Base-by-base conservation (phyloP, 2,797 vertebrate species). In the Distichodus sexfasciatus region DNA sequence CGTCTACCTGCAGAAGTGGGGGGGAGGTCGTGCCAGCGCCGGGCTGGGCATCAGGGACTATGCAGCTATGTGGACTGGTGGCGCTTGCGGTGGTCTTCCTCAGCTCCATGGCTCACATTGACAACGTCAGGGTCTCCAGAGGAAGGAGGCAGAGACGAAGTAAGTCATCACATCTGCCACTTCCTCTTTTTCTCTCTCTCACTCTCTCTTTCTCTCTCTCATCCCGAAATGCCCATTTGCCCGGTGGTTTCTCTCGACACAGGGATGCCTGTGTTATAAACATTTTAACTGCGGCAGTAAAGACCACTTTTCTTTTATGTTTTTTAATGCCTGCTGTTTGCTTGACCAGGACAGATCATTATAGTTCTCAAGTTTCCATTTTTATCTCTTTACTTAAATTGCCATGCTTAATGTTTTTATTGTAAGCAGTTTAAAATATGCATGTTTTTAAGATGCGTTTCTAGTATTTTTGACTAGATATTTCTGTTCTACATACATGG, bases 1-100 rank as follows among this genome's bases (percentile, higher is more conserved):
- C 89, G 87, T 88, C 90, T 85, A 83, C 82, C 82, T 87, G 90
- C 77, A 82, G n/a, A n/a, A n/a, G n/a, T n/a, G n/a, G n/a, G 86
- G 86, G 84, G 74, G 53, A 69, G 92, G 90, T 85, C n/a, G n/a
- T n/a, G n/a, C 92, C 87, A 87, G 89, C 81, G 86, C 81, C n/a
- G n/a, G 81, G 87, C 93, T 90, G 88, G 87, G 88, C 78, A 88
- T 92, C 87, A 86, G 85, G 90, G 94, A 99, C 94, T 97, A 98
- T 99, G 96, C 94, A 92, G 94, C 94, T 96, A 92, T n/a, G n/a
- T n/a, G 93, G 95, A 94, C 89, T 96, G 89, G 86, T 95, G 90
- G 87, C 58, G 46, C 89, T 94, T 86, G 84, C 85, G 90, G 91
- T 93, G 92, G 88, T 98, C 90, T 94, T 95, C 89, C 94, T 99